These are phyloP conservation scores for Plodia interpunctella DNA, from an alignment of 1,140 invertebrate species.

Conservation along the genomic window DNA sequence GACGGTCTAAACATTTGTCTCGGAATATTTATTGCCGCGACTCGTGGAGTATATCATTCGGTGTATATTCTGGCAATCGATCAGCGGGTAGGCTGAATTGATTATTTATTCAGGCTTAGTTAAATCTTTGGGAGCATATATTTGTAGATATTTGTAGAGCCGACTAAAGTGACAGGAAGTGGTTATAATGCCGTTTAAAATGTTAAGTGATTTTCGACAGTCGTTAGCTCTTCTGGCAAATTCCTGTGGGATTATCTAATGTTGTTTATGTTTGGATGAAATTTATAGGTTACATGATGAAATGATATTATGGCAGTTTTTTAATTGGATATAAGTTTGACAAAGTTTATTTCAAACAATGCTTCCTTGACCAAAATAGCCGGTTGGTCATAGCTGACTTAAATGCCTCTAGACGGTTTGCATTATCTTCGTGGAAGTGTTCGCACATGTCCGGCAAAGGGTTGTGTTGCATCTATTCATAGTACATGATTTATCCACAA, in stretches of 20 bases:
- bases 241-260: slow-evolving; percentile 29
- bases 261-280: background rate
- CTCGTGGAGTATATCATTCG: slow-evolving; percentile 69
- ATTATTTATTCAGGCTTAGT: slow-evolving; percentile 72
- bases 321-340: no score
- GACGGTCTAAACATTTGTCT: slow-evolving; percentile 73
- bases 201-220: slow-evolving; percentile 31
- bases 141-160: slow-evolving; percentile 64
- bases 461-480: no score
- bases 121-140: slow-evolving; percentile 60
- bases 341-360: background rate
- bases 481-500: no score
- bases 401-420: no score
- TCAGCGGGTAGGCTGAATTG: slow-evolving; percentile 64
- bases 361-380: no score
- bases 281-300: background rate
- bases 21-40: slow-evolving; percentile 69
- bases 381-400: no score
- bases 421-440: no score
- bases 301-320: no score
- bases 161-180: slow-evolving; percentile 54
- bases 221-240: slow-evolving; percentile 39
- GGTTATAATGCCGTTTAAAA: slow-evolving; percentile 57
- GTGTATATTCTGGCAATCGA: slow-evolving; percentile 68
- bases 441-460: no score